phyloP scores from a whole-genome alignment of 2,113 vertebrate species.

The Lagopus muta region DNA sequence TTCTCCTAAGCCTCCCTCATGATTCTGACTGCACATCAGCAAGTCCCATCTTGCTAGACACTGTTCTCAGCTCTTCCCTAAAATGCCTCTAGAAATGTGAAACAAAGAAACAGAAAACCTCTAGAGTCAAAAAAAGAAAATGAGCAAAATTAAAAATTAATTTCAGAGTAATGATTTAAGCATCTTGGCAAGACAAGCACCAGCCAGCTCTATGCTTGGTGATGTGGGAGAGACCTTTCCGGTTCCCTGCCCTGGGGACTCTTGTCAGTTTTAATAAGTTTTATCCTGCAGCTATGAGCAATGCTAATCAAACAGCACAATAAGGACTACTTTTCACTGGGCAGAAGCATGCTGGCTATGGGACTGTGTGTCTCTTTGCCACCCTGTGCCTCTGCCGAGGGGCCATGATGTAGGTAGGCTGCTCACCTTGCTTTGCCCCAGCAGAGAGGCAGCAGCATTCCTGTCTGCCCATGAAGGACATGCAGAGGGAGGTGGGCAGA shows the following conservation, averaged over 20 bases:
- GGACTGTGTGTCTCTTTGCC: constrained; percentile 1
- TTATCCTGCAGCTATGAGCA: constrained; percentile 14
- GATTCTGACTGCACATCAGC: neutral
- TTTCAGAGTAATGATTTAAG: constrained; percentile 27
- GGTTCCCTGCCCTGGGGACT: constrained; percentile 42
- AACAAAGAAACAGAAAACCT: neutral
- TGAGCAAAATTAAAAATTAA: constrained; percentile 14
- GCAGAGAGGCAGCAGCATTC: neutral
- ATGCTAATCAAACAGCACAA: constrained; percentile 38
- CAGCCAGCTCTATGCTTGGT: constrained; percentile 14
- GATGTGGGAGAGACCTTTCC: constrained; percentile 42
- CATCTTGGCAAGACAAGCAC: constrained; percentile 6
- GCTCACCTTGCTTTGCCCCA: neutral
- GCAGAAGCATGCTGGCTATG: neutral
- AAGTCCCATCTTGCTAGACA: neutral
- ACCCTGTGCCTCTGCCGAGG: neutral
- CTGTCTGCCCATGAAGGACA: neutral
- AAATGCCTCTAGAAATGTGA: constrained; percentile 4
- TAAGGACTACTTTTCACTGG: constrained; percentile 26
- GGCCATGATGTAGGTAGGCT: neutral
- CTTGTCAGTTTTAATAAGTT: constrained; percentile 65
- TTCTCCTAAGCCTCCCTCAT: neutral
- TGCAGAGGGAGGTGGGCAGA: neutral
- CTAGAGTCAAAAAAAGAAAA: neutral
- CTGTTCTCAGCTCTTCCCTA: neutral